These are phyloP conservation scores for Urophycis tenuis DNA, from an alignment of 2,797 vertebrate species.

Conservation along the genomic window DNA sequence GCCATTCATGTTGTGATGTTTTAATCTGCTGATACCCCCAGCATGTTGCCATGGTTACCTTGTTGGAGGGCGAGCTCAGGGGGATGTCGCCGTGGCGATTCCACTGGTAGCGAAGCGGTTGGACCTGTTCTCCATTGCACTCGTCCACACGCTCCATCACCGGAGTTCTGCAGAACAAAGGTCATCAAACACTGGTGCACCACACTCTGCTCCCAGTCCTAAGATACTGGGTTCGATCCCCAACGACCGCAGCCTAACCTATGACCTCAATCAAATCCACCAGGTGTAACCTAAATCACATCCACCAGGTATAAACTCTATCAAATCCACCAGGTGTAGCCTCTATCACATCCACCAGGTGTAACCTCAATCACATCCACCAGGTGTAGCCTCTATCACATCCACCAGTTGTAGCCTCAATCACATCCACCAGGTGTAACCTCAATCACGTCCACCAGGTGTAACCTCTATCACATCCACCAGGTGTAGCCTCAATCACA, in stretches of 20 bases:
- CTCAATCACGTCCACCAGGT: too few relatives aligned
- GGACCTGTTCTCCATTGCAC: constrained; percentile 66
- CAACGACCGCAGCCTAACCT: not conserved
- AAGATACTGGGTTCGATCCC: not conserved
- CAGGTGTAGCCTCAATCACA: too few relatives aligned
- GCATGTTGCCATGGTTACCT: constrained; percentile 55
- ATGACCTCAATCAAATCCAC: too few relatives aligned
- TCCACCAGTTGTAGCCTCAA: too few relatives aligned
- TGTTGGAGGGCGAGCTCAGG: constrained; percentile 52
- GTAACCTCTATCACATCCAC: too few relatives aligned
- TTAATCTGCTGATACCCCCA: not conserved
- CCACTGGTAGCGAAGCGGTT: constrained; percentile 67
- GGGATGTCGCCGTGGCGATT: constrained; percentile 57
- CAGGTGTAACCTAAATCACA: too few relatives aligned
- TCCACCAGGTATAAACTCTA: too few relatives aligned
- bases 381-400: too few relatives aligned
- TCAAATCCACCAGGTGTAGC: too few relatives aligned
- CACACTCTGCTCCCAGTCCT: not conserved
- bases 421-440: too few relatives aligned
- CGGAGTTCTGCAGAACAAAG: constrained; percentile 52
- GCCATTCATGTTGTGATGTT: not conserved
- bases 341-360: too few relatives aligned
- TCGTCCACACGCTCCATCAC: constrained; percentile 55
- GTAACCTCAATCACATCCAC: too few relatives aligned
- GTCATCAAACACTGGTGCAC: not conserved